These are phyloP conservation scores for Phalacrocorax carbo DNA, from an alignment of 2,113 vertebrate genomes.

Conservation along the genomic window DNA sequence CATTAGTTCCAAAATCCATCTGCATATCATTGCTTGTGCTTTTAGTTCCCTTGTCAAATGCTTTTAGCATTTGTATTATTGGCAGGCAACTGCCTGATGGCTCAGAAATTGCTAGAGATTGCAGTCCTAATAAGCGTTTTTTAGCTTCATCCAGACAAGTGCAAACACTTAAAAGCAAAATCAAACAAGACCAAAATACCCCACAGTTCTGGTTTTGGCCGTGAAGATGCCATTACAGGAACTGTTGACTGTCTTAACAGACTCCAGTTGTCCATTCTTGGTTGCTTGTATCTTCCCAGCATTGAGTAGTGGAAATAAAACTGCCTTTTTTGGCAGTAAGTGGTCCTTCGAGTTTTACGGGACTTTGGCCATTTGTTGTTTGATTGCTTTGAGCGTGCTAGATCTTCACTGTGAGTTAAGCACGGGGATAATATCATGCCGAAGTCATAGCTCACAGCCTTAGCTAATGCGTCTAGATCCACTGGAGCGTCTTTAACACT, in stretches of 20 bases:
- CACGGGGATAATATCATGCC: background rate
- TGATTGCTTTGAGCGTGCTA: background rate
- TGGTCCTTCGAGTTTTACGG: background rate
- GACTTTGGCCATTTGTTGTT: slow-evolving; percentile 41
- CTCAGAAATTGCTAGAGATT: slow-evolving; percentile 16
- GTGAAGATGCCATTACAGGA: background rate
- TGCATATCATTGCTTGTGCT: background rate
- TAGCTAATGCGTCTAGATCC: background rate
- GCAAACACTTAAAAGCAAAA: slow-evolving; percentile 41
- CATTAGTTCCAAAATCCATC: slow-evolving; percentile 19
- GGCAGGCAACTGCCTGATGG: slow-evolving; percentile 15
- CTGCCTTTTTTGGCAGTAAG: slow-evolving; percentile 50
- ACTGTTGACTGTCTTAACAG: slow-evolving; percentile 28
- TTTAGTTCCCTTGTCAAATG: slow-evolving; percentile 37
- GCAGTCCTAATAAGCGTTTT: background rate
- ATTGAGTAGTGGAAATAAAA: slow-evolving; percentile 37
- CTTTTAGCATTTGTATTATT: slow-evolving; percentile 47
- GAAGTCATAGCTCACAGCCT: slow-evolving; percentile 18
- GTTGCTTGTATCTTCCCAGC: slow-evolving; percentile 24
- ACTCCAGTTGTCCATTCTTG: slow-evolving; percentile 51
- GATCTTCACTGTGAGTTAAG: background rate
- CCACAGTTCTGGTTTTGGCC: slow-evolving; percentile 1
- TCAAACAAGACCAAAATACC: slow-evolving; percentile 42
- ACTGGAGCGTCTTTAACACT: background rate
- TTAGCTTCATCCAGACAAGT: slow-evolving; percentile 41